These are phyloP conservation scores for Oxygymnocypris stewartii DNA, from an alignment of 2,113 vertebrate species.

Conservation along the genomic window DNA sequence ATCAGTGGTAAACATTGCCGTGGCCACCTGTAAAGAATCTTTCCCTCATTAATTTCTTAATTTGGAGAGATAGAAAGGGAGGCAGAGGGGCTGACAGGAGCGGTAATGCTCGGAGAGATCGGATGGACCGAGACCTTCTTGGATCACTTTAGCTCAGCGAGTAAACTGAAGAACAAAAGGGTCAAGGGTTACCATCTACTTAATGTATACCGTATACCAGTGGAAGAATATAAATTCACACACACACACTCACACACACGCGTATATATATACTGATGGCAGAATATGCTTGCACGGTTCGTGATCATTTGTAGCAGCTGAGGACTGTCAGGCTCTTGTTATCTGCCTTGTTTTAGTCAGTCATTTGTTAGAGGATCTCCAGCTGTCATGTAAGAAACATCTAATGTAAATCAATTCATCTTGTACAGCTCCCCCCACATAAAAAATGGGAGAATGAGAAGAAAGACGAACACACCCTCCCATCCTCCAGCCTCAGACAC, in stretches of 20 bases:
- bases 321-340: conserved; percentile 80
- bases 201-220: conserved; percentile 30
- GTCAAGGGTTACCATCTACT: conserved; percentile 32
- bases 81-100: conserved; percentile 32
- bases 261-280: conserved; percentile 52
- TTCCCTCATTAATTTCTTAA: conserved; percentile 91
- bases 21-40: conserved; percentile 81
- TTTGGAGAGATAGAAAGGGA: conserved; percentile 68
- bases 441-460: conserved; percentile 28
- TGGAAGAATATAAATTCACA: conserved; percentile 1
- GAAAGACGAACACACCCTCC: conserved; percentile 45
- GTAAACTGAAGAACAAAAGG: conserved; percentile 66
- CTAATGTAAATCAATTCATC: conserved; percentile 54
- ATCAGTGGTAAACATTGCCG: conserved; percentile 90
- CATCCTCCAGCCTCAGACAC: conserved; percentile 46
- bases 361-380: conserved; percentile 87
- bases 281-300: conserved; percentile 11
- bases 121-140: conserved; percentile 73
- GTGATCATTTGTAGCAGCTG: conserved; percentile 56
- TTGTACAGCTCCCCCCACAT: conserved; percentile 28
- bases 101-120: conserved; percentile 45
- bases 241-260: conserved; percentile 32
- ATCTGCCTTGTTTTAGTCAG: conserved; percentile 69
- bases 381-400: conserved; percentile 83
- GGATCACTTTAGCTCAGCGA: conserved; percentile 71